Evolutionary conservation across 2,797 vertebrate genomes (phyloP).

Genomic region (Varecia variegata): DNA sequence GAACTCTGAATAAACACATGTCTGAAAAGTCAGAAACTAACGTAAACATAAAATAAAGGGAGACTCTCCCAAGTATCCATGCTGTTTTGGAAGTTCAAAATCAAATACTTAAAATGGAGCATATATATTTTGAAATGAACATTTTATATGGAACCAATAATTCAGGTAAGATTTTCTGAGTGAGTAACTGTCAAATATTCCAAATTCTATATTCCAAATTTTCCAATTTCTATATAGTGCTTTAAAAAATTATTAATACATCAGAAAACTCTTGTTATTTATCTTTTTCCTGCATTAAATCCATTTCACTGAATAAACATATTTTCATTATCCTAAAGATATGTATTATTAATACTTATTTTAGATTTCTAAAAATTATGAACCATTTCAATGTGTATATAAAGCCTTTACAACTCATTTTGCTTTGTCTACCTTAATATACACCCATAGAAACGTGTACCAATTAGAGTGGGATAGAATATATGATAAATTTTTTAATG

Average conservation of each 20-base stretch:
- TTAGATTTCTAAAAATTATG: neutral
- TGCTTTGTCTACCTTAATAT: neutral
- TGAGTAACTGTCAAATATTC: neutral
- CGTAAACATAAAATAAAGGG: neutral
- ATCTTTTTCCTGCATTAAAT: neutral
- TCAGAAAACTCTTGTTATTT: neutral
- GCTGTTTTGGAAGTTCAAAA: neutral
- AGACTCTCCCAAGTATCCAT: neutral
- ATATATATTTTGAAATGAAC: neutral
- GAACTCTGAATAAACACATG: neutral
- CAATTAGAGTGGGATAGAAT: neutral
- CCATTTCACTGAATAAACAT: neutral
- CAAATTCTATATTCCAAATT: no score
- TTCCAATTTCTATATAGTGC: neutral
- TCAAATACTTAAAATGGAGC: neutral
- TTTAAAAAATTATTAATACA: neutral
- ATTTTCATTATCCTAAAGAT: constrained; percentile 29
- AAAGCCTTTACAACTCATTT: neutral
- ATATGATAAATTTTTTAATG: neutral
- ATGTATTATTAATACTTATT: neutral
- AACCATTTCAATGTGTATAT: neutral
- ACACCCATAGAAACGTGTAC: neutral
- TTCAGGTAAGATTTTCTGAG: neutral
- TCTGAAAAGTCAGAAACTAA: neutral
- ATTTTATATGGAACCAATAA: neutral